Evolutionary conservation across 2,888 invertebrate genomes (phyloP).

Genomic region (Neoascia interrupta): DNA sequence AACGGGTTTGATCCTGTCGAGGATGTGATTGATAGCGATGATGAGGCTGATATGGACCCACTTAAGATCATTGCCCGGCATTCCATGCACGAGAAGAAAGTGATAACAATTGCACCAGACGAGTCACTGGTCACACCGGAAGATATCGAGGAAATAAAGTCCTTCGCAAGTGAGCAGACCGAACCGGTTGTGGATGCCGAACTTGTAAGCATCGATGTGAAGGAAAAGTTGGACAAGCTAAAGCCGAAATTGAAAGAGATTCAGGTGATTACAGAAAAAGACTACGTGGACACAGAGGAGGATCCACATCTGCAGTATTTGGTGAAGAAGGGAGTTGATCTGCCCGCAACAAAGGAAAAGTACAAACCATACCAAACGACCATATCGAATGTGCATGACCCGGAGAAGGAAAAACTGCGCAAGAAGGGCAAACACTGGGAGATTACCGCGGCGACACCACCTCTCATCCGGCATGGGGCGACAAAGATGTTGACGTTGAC

Average conservation of each 20-base stretch:
- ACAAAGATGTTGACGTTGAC: slow-evolving; percentile 75
- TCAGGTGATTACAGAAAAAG: not conserved
- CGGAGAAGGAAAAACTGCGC: slow-evolving; percentile 76
- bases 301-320: slow-evolving; percentile 77
- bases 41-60: slow-evolving; percentile 77
- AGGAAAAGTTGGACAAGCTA: slow-evolving; percentile 60
- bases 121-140: slow-evolving; percentile 74
- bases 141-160: slow-evolving; percentile 77
- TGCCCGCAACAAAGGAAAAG: slow-evolving; percentile 72
- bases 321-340: slow-evolving; percentile 72
- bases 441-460: slow-evolving; percentile 78
- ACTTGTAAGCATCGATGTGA: slow-evolving; percentile 72
- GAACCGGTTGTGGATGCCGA: slow-evolving; percentile 67
- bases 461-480: slow-evolving; percentile 75
- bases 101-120: slow-evolving; percentile 73
- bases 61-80: slow-evolving; percentile 77
- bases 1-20: slow-evolving; percentile 43
- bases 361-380: slow-evolving; percentile 78
- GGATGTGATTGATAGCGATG: slow-evolving; percentile 77
- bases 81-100: slow-evolving; percentile 75
- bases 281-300: slow-evolving; percentile 43
- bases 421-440: slow-evolving; percentile 77
- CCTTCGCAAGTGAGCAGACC: slow-evolving; percentile 70
- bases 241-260: slow-evolving; percentile 56
- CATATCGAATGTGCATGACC: slow-evolving; percentile 76